These are phyloP conservation scores for Entomyzon cyanotis DNA, from an alignment of 2,113 vertebrate genomes.

Conservation along the genomic window DNA sequence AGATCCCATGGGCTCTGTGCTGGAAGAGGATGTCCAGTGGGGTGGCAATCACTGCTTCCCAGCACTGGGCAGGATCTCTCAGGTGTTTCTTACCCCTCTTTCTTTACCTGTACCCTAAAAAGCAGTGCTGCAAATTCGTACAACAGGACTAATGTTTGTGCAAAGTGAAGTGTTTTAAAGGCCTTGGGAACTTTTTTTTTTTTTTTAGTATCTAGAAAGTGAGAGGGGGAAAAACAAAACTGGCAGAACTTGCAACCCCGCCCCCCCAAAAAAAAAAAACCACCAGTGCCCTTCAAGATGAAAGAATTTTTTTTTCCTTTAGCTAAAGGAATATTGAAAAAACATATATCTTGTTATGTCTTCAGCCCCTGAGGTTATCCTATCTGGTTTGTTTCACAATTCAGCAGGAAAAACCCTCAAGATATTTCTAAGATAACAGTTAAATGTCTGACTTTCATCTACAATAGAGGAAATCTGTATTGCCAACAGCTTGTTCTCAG, in stretches of 20 bases:
- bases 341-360: neutral
- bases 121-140: neutral
- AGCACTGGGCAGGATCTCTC: neutral
- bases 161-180: neutral
- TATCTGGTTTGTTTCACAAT: slow-evolving; percentile 12
- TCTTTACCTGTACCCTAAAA: neutral
- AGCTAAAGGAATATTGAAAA: neutral
- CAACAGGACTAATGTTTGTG: neutral
- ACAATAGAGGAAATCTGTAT: slow-evolving; percentile 8
- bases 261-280: neutral
- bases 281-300: neutral
- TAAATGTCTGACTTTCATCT: neutral
- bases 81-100: neutral
- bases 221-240: neutral
- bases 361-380: neutral
- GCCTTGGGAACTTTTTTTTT: neutral
- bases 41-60: neutral
- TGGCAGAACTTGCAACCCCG: neutral
- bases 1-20: neutral
- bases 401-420: neutral
- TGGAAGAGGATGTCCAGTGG: neutral
- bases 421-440: slow-evolving; percentile 7
- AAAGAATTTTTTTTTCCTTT: neutral
- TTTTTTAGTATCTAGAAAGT: neutral
- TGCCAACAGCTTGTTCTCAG: slow-evolving; percentile 41